Conservation (phyloP, 2,797 vertebrate genomes). For the Falco biarmicus region DNA sequence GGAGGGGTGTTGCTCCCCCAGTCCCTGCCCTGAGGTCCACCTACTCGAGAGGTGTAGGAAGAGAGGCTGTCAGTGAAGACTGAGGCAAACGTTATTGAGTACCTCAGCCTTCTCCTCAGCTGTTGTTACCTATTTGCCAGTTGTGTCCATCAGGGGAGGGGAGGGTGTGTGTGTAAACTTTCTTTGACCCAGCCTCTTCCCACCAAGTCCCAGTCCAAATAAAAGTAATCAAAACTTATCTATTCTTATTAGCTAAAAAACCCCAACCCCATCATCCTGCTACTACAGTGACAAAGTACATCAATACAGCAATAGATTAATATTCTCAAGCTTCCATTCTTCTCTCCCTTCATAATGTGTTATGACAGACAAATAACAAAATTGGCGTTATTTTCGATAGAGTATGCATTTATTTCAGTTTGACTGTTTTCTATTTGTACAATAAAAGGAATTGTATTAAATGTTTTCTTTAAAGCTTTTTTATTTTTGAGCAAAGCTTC, state of each 20-base stretch:
- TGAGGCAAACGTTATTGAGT: neutral
- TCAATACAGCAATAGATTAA: neutral
- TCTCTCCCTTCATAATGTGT: neutral
- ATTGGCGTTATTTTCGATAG: neutral
- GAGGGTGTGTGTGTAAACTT: neutral
- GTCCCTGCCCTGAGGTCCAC: neutral
- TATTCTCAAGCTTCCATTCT: neutral
- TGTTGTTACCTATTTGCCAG: neutral
- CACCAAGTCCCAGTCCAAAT: neutral
- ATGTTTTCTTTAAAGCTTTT: neutral
- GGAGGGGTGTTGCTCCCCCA: neutral
- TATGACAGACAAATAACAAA: neutral
- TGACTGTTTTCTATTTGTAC: neutral
- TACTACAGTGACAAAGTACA: neutral
- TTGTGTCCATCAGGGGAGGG: fast-evolving
- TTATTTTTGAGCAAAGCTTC: neutral
- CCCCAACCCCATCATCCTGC: neutral
- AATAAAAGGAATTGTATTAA: neutral
- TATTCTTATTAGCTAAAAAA: neutral
- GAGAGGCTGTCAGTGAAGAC: neutral
- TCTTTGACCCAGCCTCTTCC: neutral
- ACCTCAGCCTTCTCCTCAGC: neutral
- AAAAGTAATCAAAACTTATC: neutral
- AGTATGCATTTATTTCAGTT: neutral
- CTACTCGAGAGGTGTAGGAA: fast-evolving